Conservation (phyloP, 2,113 vertebrate genomes). For the Colius striatus region DNA sequence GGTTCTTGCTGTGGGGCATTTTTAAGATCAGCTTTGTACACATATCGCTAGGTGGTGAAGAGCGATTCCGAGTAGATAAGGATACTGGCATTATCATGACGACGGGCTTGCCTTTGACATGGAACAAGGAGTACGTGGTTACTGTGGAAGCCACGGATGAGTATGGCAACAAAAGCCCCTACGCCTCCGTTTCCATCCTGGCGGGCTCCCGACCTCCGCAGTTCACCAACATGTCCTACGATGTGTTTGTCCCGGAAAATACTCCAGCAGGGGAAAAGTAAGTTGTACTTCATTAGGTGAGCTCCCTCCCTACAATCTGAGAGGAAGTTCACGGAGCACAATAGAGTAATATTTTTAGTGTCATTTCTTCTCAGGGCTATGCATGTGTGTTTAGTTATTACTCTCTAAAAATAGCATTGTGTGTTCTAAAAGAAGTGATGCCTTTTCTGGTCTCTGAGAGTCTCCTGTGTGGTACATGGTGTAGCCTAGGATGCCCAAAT, state of each 20-base stretch:
- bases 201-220: slow-evolving; percentile 85
- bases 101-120: slow-evolving; percentile 79
- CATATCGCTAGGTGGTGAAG: slow-evolving; percentile 78
- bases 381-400: not conserved
- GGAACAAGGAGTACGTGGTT: slow-evolving; percentile 84
- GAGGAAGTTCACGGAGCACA: not conserved
- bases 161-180: slow-evolving; percentile 73
- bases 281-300: slow-evolving; percentile 60
- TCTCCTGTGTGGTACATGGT: not conserved
- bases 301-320: not conserved
- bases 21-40: not conserved
- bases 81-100: slow-evolving; percentile 82
- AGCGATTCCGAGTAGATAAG: slow-evolving; percentile 83
- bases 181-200: slow-evolving; percentile 79
- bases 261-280: slow-evolving; percentile 79
- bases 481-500: not conserved
- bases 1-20: not conserved
- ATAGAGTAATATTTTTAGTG: not conserved
- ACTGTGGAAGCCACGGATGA: slow-evolving; percentile 82
- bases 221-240: slow-evolving; percentile 87
- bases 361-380: not conserved
- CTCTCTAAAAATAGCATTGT: not conserved
- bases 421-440: not conserved
- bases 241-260: slow-evolving; percentile 82
- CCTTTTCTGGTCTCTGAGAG: not conserved